These are phyloP conservation scores for Stercorarius parasiticus DNA, from an alignment of 2,113 vertebrate species.

Conservation along the genomic window DNA sequence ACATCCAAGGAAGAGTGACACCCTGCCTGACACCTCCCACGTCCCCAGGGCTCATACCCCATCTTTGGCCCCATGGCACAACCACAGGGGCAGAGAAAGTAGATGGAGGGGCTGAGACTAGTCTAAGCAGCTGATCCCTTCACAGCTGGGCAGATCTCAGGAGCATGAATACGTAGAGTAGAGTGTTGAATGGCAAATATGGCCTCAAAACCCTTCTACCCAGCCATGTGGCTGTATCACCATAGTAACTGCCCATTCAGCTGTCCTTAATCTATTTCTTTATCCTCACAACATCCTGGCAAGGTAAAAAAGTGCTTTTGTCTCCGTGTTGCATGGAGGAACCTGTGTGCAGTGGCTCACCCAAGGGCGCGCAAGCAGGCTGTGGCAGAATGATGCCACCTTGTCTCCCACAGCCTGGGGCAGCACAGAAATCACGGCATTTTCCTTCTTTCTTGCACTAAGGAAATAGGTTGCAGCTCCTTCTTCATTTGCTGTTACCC, in stretches of 20 bases:
- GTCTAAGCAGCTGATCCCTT: not conserved
- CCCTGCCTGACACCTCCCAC: not conserved
- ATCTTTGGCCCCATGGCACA: not conserved
- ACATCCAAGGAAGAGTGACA: not conserved
- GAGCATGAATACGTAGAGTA: fast-evolving
- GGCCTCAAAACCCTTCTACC: not conserved
- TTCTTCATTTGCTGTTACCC: not conserved
- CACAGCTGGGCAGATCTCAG: not conserved
- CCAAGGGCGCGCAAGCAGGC: not conserved
- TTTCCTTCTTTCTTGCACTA: not conserved
- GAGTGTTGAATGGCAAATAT: not conserved
- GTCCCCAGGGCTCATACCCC: not conserved
- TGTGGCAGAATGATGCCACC: not conserved
- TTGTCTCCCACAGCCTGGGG: not conserved
- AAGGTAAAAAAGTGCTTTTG: not conserved
- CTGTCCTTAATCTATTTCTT: not conserved
- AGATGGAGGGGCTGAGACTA: not conserved
- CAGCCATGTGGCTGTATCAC: not conserved
- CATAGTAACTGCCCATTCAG: not conserved
- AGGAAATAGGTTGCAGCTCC: not conserved
- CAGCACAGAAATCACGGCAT: not conserved
- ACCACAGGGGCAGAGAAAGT: not conserved
- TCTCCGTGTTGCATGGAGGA: fast-evolving
- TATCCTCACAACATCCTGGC: not conserved
- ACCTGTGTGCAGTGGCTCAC: not conserved